A percentile compares a stretch with the other conserved stretches of the same genome.
These are phyloP conservation scores for Scaptomyza hsui DNA, from an alignment of 1,140 invertebrate species.

Conservation along the genomic window DNA sequence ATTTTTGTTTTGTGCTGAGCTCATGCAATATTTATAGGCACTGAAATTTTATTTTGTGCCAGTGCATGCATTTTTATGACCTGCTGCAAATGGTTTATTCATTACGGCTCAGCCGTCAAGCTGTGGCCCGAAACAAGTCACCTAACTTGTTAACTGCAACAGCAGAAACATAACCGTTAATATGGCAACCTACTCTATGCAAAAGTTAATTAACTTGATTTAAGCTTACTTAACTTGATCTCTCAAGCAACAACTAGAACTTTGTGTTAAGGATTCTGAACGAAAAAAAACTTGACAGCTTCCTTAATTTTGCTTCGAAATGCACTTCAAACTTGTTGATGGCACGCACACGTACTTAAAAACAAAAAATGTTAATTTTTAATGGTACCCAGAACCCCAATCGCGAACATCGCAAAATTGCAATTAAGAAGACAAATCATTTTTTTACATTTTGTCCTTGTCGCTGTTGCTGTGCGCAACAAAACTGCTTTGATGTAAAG, in stretches of 20 bases:
- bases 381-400: background rate
- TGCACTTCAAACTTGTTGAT: slow-evolving; percentile 11
- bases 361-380: slow-evolving; percentile 9
- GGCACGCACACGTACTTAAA: background rate
- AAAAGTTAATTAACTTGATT: background rate
- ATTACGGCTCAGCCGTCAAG: slow-evolving; percentile 18
- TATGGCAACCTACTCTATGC: background rate
- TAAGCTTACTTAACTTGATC: slow-evolving; percentile 6
- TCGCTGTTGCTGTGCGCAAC: slow-evolving; percentile 31
- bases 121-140: background rate
- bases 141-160: slow-evolving; percentile 3
- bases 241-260: background rate
- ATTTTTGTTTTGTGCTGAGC: background rate
- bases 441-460: slow-evolving; percentile 23
- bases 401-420: slow-evolving; percentile 20
- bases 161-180: background rate
- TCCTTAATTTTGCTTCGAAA: background rate
- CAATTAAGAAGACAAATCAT: slow-evolving; percentile 32
- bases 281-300: background rate
- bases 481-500: slow-evolving; percentile 41
- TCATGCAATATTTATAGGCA: slow-evolving; percentile 53
- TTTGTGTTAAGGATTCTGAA: background rate
- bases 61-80: slow-evolving; percentile 46
- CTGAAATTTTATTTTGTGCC: slow-evolving; percentile 44
- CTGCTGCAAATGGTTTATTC: slow-evolving; percentile 41